Evolutionary conservation across 2,797 vertebrate genomes (phyloP).

Genomic region (Arremon aurantiirostris): DNA sequence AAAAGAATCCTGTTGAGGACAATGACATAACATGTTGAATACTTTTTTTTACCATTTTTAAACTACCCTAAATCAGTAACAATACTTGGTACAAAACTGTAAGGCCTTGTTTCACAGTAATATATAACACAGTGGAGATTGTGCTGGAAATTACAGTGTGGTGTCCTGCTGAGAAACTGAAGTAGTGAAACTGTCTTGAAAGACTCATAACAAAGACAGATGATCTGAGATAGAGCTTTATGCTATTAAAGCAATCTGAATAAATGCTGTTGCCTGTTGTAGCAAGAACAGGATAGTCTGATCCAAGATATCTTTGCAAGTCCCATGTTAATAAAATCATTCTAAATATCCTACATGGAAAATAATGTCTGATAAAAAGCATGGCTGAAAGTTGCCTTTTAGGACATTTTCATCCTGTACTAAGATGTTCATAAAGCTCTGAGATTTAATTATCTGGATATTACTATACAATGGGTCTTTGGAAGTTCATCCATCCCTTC

Average conservation of each 20-base stretch:
- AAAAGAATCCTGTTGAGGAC: neutral
- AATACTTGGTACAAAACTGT: neutral
- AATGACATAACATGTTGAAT: neutral
- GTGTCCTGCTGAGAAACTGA: neutral
- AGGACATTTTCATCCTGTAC: neutral
- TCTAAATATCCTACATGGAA: neutral
- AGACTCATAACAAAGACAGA: neutral
- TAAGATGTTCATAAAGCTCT: neutral
- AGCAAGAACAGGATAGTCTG: neutral
- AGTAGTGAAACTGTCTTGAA: slow-evolving; percentile 16
- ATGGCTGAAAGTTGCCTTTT: neutral
- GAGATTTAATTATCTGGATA: neutral
- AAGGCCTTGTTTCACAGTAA: neutral
- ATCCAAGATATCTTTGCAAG: neutral
- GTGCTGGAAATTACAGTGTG: neutral
- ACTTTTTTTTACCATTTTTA: neutral
- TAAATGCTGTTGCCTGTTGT: neutral
- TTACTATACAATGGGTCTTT: neutral
- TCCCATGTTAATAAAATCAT: neutral
- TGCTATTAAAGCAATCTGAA: neutral
- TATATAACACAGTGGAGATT: neutral
- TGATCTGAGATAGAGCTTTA: neutral
- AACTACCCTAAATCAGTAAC: neutral
- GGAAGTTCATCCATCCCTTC: neutral
- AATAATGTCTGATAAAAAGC: neutral